phyloP scores from a whole-genome alignment of 64 coral and sea anemone species.

The Stylophora pistillata region DNA sequence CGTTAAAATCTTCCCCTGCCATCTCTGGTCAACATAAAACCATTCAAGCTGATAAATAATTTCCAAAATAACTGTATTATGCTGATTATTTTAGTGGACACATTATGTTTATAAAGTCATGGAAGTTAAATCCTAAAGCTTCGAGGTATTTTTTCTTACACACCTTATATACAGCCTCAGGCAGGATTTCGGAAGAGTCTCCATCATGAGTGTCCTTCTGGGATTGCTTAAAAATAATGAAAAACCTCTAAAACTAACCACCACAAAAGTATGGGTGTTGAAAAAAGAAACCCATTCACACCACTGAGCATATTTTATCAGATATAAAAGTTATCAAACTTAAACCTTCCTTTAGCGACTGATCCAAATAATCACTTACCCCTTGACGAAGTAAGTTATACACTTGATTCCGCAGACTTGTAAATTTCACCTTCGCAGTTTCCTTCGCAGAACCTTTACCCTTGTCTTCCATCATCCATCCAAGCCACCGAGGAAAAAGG shows the following conservation, averaged over 20 bases:
- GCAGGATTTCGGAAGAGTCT: conserved; percentile 60
- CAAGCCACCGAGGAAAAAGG: background rate
- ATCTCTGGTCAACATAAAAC: too few relatives aligned
- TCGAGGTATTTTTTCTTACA: background rate
- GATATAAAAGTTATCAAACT: background rate
- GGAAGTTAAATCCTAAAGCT: background rate
- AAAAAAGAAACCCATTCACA: too few relatives aligned
- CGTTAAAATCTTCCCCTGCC: background rate
- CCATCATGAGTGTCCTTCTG: conserved; percentile 66
- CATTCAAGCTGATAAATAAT: background rate
- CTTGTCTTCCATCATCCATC: background rate
- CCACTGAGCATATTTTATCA: background rate
- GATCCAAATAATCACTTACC: conserved; percentile 46
- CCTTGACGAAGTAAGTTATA: conserved; percentile 75
- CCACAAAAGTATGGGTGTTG: background rate
- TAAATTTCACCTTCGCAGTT: background rate
- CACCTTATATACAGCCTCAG: conserved; percentile 87
- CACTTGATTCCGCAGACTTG: conserved; percentile 76
- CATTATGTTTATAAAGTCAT: too few relatives aligned
- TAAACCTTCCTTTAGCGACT: background rate
- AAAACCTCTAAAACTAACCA: background rate
- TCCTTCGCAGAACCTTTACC: background rate
- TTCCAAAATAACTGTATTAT: too few relatives aligned
- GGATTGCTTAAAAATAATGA: conserved; percentile 38
- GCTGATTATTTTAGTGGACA: too few relatives aligned